These are phyloP conservation scores for Acipenser transmontanus DNA, from an alignment of 2,797 vertebrate species.

Conservation along the genomic window DNA sequence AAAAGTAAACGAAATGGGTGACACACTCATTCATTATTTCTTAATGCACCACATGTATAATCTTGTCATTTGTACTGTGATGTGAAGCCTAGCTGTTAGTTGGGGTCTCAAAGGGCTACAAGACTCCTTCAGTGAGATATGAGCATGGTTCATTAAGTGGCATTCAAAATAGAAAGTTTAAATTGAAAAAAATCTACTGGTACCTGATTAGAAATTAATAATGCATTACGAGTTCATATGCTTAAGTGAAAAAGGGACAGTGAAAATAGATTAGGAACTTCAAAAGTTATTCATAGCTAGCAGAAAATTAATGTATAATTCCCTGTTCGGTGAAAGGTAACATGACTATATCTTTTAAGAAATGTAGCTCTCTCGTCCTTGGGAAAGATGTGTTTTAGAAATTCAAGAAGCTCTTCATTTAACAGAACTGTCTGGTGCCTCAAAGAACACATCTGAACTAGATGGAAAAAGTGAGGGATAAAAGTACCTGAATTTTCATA, in stretches of 20 bases:
- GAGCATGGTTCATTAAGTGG: slow-evolving; percentile 12
- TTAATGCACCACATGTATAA: slow-evolving; percentile 1
- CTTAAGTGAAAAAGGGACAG: slow-evolving; percentile 13
- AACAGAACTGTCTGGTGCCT: too few species aligned
- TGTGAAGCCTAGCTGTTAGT: not conserved
- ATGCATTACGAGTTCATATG: slow-evolving; percentile 14
- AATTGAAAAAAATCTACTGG: slow-evolving; percentile 13
- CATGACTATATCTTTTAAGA: not conserved
- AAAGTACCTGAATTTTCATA: too few species aligned
- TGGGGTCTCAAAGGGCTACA: not conserved
- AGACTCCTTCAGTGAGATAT: slow-evolving; percentile 1
- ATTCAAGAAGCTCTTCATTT: not conserved
- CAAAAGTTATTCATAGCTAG: slow-evolving; percentile 12
- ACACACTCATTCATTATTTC: slow-evolving; percentile 2
- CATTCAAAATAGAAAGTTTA: slow-evolving; percentile 14
- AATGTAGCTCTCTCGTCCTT: not conserved
- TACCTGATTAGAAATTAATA: slow-evolving; percentile 19
- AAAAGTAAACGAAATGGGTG: slow-evolving; percentile 1
- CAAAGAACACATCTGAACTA: too few species aligned
- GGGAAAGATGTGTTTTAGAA: not conserved
- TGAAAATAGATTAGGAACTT: slow-evolving; percentile 12
- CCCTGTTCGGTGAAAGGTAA: not conserved
- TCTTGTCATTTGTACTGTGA: not conserved
- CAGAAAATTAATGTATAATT: slow-evolving; percentile 3
- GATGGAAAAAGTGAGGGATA: too few species aligned